phyloP scores from a whole-genome alignment of 2,113 vertebrate genomes.

The Saccopteryx bilineata region DNA sequence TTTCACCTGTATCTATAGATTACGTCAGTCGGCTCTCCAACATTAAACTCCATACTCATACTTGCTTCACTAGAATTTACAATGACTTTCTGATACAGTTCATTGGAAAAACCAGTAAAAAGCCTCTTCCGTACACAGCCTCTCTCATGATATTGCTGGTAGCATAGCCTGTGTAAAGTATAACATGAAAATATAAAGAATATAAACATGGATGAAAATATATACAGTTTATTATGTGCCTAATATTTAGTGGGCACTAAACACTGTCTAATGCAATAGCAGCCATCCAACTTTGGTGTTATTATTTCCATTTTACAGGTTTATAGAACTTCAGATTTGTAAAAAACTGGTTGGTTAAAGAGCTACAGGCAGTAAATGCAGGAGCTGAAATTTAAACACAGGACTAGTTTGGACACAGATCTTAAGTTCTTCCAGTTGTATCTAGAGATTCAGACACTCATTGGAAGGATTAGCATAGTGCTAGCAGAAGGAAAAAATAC shows the following conservation, averaged over 20 bases:
- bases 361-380: background rate
- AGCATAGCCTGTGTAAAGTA: background rate
- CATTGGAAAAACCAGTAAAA: background rate
- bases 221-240: background rate
- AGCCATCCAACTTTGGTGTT: background rate
- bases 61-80: background rate
- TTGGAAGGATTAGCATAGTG: background rate
- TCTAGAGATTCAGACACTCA: background rate
- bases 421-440: background rate
- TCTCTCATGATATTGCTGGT: background rate
- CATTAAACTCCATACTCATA: background rate
- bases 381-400: background rate
- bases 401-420: background rate
- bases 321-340: background rate
- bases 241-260: background rate
- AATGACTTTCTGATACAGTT: background rate
- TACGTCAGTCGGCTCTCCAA: background rate
- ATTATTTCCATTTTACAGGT: background rate
- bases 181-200: background rate
- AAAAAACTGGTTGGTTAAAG: background rate
- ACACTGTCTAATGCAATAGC: background rate
- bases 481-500: constrained; percentile 7
- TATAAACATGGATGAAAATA: background rate
- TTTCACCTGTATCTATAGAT: background rate
- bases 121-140: background rate